Evolutionary conservation across 2,113 vertebrate genomes (phyloP), one percentile per base, ranked within the genome.

Genomic region (Paratilapia polleni): DNA sequence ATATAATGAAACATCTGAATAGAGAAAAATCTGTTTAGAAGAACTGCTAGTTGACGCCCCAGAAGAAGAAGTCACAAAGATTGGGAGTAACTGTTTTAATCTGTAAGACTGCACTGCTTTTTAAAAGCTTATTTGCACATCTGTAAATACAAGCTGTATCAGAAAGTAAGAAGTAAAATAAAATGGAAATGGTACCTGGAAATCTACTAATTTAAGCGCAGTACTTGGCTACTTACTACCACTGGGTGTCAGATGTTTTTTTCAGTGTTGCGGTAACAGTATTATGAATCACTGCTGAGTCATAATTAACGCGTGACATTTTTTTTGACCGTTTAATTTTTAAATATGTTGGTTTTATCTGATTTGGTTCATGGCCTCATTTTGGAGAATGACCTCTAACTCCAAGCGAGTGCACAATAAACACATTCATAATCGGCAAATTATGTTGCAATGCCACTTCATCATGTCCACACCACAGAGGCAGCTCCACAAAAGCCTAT

Each of bases 401-500:
- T 47, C 4, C 26, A 28, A 56, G 47, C 4, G 61, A 77, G 78
- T 34, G 54, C 17, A 54, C 6, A 11, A 62, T 26, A 75, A n/a
- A 34, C 17, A n/a, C 15, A 34, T 22, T 36, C 0, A 11, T 43
- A 43, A 80, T 52, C 41, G 7, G 26, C 12, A 64, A 70, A 89
- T 87, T 11, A 80, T 2, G 2, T 2, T 24, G 12, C 77, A 28
- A 7, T 26, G 14, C 26, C 54, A 28, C 70, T 84, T 79, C 34
- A 54, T 78, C 80, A 60, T 60, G 58, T 77, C 9, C 28, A 24
- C 70, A 73, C 5, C 14, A 62, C 4, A 4, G 56, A 36, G 3
- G 57, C 56, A 79, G 47, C 59, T n/a, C 54, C 47, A 64, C 57
- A 85, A 85, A 81, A 57, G 77, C 54, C 74, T 57, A 78, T 63